Percentiles rank a stretch among this genome's conserved stretches.
phyloP scores from a whole-genome alignment of 1,140 invertebrate genomes.

The Drosophila orena region DNA sequence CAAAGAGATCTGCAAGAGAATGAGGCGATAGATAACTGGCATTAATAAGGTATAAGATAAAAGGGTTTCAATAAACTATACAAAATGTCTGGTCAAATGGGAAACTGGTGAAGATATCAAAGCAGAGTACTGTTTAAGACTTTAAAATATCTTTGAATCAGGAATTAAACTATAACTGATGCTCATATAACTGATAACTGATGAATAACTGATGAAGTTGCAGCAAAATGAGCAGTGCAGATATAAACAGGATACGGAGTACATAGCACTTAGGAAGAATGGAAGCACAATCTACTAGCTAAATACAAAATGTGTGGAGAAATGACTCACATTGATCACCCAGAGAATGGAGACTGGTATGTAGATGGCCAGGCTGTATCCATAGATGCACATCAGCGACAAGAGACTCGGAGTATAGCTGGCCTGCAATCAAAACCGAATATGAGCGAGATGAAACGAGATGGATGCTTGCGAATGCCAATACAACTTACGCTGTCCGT shows the following conservation, averaged over 20 bases:
- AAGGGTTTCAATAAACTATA: too few relatives aligned
- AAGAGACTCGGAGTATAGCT: slow-evolving; percentile 89
- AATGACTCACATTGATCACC: slow-evolving; percentile 88
- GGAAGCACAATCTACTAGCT: background rate
- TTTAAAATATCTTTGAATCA: too few relatives aligned
- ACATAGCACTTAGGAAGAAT: background rate
- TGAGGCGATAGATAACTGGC: too few relatives aligned
- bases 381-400: slow-evolving; percentile 96
- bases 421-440: slow-evolving; percentile 85
- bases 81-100: too few relatives aligned
- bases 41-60: background rate
- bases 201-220: too few relatives aligned
- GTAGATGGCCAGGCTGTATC: slow-evolving; percentile 97
- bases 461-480: background rate
- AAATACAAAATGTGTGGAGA: background rate
- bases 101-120: too few relatives aligned
- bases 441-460: slow-evolving; percentile 31
- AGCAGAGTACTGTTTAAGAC: too few relatives aligned
- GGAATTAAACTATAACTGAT: too few relatives aligned
- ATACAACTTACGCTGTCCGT: slow-evolving; percentile 73
- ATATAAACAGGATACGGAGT: too few relatives aligned
- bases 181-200: too few relatives aligned
- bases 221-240: background rate
- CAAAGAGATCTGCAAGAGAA: slow-evolving; percentile 88
- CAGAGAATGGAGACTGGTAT: slow-evolving; percentile 97